Percentiles rank a stretch among this genome's conserved stretches.
phyloP scores from a whole-genome alignment of 2,888 invertebrate species.

The Tachina grossa region DNA sequence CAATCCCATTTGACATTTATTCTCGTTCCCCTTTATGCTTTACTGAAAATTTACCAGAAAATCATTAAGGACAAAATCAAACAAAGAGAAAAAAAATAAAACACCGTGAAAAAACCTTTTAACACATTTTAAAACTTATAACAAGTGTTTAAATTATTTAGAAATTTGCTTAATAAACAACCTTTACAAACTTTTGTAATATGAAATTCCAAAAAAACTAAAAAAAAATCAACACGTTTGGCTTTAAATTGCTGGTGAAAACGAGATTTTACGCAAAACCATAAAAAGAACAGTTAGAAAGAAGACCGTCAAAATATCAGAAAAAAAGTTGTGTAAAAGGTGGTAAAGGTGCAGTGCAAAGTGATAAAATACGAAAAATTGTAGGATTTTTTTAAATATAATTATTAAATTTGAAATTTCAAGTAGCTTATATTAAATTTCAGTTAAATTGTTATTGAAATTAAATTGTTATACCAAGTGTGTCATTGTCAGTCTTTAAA shows the following conservation, averaged over 20 bases:
- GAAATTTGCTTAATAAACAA: slow-evolving; percentile 28
- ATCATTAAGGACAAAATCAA: slow-evolving; percentile 15
- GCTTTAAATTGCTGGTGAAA: slow-evolving; percentile 9
- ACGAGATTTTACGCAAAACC: slow-evolving; percentile 25
- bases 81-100: slow-evolving; percentile 43
- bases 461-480: slow-evolving; percentile 5
- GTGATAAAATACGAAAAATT: slow-evolving; percentile 19
- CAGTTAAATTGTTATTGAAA: neutral
- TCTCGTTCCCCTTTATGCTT: neutral
- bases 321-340: slow-evolving; percentile 36
- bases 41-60: slow-evolving; percentile 10
- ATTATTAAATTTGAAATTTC: slow-evolving; percentile 5
- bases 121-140: slow-evolving; percentile 32
- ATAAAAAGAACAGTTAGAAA: slow-evolving; percentile 31
- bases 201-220: slow-evolving; percentile 2
- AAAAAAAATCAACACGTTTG: slow-evolving; percentile 22
- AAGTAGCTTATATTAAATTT: neutral
- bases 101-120: slow-evolving; percentile 54
- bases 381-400: neutral
- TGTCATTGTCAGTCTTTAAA: neutral
- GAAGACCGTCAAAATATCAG: slow-evolving; percentile 45
- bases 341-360: slow-evolving; percentile 37
- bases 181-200: neutral
- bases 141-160: slow-evolving; percentile 54
- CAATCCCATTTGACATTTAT: slow-evolving; percentile 44